Base-by-base conservation (phyloP, 2,797 vertebrate species). In the Tinamus major region DNA sequence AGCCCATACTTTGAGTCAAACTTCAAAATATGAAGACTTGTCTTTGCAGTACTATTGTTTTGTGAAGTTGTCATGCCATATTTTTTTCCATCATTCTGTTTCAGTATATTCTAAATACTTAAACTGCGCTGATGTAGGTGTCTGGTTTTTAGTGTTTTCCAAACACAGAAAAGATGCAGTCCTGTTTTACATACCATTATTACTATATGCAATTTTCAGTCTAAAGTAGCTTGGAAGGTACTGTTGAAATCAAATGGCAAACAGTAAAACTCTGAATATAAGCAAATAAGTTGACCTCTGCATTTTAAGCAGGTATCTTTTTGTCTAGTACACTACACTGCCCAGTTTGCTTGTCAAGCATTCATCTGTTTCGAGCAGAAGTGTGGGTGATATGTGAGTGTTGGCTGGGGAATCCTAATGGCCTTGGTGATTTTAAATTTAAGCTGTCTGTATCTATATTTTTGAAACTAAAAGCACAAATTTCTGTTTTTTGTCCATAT, bases 341-440 rank as follows among this genome's bases (percentile, higher is more conserved):
- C 65, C n/a, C 67, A 23, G 67, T 85, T 83, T 13, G 17, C 42
- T 91, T 93, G 62, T 80, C 84, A 87, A 81, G 55, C 84, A 55
- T 93, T 92, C 64, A 55, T 86, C 44, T 87, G 85, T 89, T 90
- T 92, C 80, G 87, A n/a, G 61, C 53, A 83, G 81, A 93, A 96
- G 71, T 91, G 93, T 67, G n/a, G n/a, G n/a, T 88, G 91, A 64
- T 90, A 92, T 26, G 3, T 90, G 75, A 86, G 61, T 37, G 90
- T 51, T 92, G 69, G 74, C 89, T 83, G 77, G 51, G 85, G 85
- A 89, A 94, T 95, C 85, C 87, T 92, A 89, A 94, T 93, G 85
- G 79, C 92, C 85, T 12, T 44, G 53, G 65, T 82, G 21, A 37
- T 93, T 89, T 69, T 51, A 91, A 86, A 59, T 91, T 63, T 84